Base-by-base conservation (phyloP, 1,140 invertebrate genomes). In the Platorchestia sp. region DNA sequence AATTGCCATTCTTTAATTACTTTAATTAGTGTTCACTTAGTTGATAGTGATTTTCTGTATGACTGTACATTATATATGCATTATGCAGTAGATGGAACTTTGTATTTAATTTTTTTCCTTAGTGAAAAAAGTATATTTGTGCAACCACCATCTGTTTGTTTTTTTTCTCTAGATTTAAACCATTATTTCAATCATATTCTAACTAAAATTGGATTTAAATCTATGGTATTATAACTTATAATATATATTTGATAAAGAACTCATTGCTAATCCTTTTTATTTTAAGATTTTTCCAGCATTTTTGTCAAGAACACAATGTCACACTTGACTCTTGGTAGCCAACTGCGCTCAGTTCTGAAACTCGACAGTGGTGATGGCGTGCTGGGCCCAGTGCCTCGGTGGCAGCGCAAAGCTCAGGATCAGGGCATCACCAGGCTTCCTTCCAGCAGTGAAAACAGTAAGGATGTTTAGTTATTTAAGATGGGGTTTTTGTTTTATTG, bases 351-450 rank as follows among this genome's bases (percentile, higher is more conserved):
- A 16, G 87, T 27, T 41, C 27, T 90, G 44, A 90, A 90, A 42
- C 41, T 90, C 14, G 87, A 90, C 41, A 16, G 41, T 14, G 27
- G 44, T 90, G 87, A 90, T 90, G 87, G 87, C 87, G 3, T 43
- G 0, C 87, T 90, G 3, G 87, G 87, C 16, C 87, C 87, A 42
- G 87, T 27, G 3, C 87, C 87, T 90, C 91, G 96, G n/a, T 96
- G 96, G 96, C 96, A 96, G 86, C 87, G 95, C 43, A 96, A 96
- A 86, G 96, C 96, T 1, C 95, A 95, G 87, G 96, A 96, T 43
- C 96, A 95, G n/a, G 96, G 96, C 10, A 75, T 96, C 43, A 45
- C 95, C 14, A 41, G 45, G 7, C 95, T 96, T n/a, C 86, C 86
- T 41, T 95, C 96, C 42, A 95, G 51, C 43, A 95, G 95, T 87